Conservation (phyloP, 2,113 vertebrate genomes). For the Crocuta crocuta region DNA sequence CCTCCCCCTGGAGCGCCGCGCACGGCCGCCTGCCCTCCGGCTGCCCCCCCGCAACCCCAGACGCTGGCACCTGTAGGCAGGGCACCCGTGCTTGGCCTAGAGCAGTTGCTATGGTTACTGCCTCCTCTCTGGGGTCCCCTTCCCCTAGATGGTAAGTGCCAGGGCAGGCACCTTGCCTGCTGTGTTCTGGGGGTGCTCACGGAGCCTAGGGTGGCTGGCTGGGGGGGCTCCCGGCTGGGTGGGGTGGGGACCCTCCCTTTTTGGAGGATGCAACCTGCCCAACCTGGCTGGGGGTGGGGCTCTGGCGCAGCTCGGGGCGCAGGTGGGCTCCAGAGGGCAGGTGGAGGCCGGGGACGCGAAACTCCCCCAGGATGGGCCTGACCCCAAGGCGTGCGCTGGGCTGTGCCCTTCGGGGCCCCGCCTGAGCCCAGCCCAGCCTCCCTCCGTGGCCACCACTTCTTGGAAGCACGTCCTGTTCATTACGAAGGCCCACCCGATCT, state of each 20-base stretch:
- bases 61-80: neutral
- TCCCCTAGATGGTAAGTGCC: neutral
- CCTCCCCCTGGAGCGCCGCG: no score
- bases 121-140: neutral
- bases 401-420: neutral
- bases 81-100: neutral
- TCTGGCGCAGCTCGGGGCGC: neutral
- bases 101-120: neutral
- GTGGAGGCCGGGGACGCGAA: neutral
- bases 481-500: neutral
- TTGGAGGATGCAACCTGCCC: neutral
- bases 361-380: no score
- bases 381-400: neutral
- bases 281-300: neutral
- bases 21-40: neutral
- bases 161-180: neutral
- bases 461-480: accelerated
- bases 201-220: no score
- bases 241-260: neutral
- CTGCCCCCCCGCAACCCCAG: no score
- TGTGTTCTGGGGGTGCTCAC: neutral
- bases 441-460: neutral
- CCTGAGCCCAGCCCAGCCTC: neutral
- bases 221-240: neutral
- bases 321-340: neutral